phyloP scores from a whole-genome alignment of 2,888 invertebrate species.

The Drosophila recens region DNA sequence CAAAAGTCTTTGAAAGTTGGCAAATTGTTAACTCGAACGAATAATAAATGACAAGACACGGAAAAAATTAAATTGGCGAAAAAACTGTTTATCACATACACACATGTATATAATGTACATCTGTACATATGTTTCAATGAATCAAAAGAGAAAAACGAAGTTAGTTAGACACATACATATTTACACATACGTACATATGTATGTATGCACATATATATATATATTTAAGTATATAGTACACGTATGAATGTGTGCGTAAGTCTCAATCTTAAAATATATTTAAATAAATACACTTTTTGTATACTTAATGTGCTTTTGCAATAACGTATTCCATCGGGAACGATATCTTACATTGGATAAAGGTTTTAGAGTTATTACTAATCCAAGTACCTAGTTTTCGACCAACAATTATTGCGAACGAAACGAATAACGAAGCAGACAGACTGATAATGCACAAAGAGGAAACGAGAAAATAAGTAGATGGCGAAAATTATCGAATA shows the following conservation, averaged over 20 bases:
- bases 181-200: background rate
- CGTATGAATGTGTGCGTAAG: constrained; percentile 39
- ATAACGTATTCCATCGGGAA: constrained; percentile 9
- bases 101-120: constrained; percentile 22
- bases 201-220: constrained; percentile 30
- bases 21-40: constrained; percentile 25
- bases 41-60: constrained; percentile 30
- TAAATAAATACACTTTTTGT: constrained; percentile 14
- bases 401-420: constrained; percentile 53
- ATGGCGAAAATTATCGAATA: constrained; percentile 41
- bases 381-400: constrained; percentile 40
- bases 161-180: constrained; percentile 36
- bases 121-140: constrained; percentile 35
- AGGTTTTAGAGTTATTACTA: constrained; percentile 31
- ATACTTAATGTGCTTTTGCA: constrained; percentile 27
- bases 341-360: constrained; percentile 28
- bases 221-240: constrained; percentile 49
- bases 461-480: constrained; percentile 45
- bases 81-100: constrained; percentile 50
- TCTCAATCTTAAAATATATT: constrained; percentile 24
- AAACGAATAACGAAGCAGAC: constrained; percentile 54
- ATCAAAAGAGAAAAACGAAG: constrained; percentile 50
- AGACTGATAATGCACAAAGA: constrained; percentile 53
- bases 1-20: constrained; percentile 22
- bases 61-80: constrained; percentile 39